A percentile compares a stretch with the other conserved stretches of the same genome.
Evolutionary conservation across 92 coral and sea anemone species (phyloP).

Genomic region (Micromussa lordhowensis): DNA sequence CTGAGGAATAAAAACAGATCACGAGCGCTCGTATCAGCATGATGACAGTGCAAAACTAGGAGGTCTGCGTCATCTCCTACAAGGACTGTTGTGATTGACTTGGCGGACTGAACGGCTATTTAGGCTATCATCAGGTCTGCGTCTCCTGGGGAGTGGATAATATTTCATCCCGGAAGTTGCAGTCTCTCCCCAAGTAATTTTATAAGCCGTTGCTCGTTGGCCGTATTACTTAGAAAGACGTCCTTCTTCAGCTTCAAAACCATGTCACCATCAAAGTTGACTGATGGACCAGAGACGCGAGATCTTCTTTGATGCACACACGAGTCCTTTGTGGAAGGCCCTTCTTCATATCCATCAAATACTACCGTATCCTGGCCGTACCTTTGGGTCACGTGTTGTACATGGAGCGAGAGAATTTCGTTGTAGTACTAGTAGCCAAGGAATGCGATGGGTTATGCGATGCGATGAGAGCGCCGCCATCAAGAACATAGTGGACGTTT

Average conservation of each 20-base stretch:
- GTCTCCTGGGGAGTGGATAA: slow-evolving; percentile 34
- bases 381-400: slow-evolving; percentile 23
- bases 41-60: slow-evolving; percentile 37
- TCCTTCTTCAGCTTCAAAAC: slow-evolving; percentile 49
- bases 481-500: slow-evolving; percentile 20
- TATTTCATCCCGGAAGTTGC: slow-evolving; percentile 18
- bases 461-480: slow-evolving; percentile 59
- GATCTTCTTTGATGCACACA: slow-evolving; percentile 35
- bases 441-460: slow-evolving; percentile 46
- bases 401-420: slow-evolving; percentile 12
- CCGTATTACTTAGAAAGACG: slow-evolving; percentile 34
- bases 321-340: slow-evolving; percentile 26
- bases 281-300: slow-evolving; percentile 18
- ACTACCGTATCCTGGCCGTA: slow-evolving; percentile 46
- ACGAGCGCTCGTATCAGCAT: slow-evolving; percentile 31
- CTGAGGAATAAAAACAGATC: slow-evolving; percentile 61
- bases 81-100: slow-evolving; percentile 13
- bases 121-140: slow-evolving; percentile 46
- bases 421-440: slow-evolving; percentile 38
- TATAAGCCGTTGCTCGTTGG: slow-evolving; percentile 61
- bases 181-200: slow-evolving; percentile 30
- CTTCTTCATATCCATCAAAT: slow-evolving; percentile 51
- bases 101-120: slow-evolving; percentile 34
- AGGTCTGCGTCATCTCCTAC: slow-evolving; percentile 58
- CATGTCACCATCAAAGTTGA: slow-evolving; percentile 37